Evolutionary conservation across 2,797 vertebrate species (phyloP).

Genomic region (Hephaestus fuliginosus): DNA sequence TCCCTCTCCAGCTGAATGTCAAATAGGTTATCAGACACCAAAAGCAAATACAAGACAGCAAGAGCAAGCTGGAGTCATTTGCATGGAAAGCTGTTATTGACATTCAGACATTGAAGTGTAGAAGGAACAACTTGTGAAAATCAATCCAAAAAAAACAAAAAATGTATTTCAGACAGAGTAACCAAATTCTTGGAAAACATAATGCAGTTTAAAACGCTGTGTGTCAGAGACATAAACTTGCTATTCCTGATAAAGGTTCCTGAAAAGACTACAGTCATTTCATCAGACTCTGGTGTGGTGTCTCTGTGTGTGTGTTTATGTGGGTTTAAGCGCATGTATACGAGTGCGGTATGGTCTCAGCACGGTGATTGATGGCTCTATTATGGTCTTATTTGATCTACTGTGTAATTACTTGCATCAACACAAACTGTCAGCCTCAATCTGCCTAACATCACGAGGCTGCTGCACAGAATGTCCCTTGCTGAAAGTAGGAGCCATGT

Average conservation of each 20-base stretch:
- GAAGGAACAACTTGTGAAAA: constrained; percentile 44
- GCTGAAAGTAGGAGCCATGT: constrained; percentile 36
- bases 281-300: background rate
- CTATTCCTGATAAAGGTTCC: constrained; percentile 9
- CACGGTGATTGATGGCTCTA: constrained; percentile 74
- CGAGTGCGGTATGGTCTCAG: constrained; percentile 22
- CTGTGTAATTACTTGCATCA: constrained; percentile 82
- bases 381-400: constrained; percentile 81
- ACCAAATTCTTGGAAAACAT: constrained; percentile 27
- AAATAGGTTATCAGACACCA: constrained; percentile 57
- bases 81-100: constrained; percentile 55
- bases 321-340: background rate
- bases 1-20: constrained; percentile 58
- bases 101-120: constrained; percentile 23
- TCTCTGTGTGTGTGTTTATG: constrained; percentile 1
- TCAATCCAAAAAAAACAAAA: constrained; percentile 33
- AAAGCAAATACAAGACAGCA: constrained; percentile 31
- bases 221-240: background rate
- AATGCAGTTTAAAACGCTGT: constrained; percentile 23
- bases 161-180: constrained; percentile 25
- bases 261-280: constrained; percentile 15
- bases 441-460: constrained; percentile 63
- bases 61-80: constrained; percentile 42
- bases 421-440: constrained; percentile 78
- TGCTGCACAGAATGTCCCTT: constrained; percentile 56